Evolutionary conservation across 2,888 invertebrate genomes (phyloP).

Genomic region (Anaspis maculata): DNA sequence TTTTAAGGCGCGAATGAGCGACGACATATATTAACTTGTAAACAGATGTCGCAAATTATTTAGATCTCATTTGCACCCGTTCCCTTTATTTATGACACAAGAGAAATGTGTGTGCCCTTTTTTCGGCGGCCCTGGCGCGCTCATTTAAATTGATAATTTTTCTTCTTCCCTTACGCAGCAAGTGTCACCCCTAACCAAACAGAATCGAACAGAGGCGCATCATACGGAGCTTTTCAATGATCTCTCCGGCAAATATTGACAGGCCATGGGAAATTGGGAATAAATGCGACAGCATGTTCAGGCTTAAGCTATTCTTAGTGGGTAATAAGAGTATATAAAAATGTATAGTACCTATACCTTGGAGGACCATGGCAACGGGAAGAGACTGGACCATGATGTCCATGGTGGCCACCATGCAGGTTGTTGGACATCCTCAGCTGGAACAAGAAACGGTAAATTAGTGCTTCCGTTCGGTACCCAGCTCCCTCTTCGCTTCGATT

Average conservation of each 20-base stretch:
- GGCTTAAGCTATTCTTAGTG: no score
- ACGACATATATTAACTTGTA: constrained; percentile 34
- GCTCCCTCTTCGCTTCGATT: no score
- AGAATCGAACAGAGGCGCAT: no score
- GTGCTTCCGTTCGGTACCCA: no score
- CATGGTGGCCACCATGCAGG: constrained; percentile 42
- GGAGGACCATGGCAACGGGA: constrained; percentile 40
- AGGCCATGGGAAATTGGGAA: no score
- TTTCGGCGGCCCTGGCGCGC: no score
- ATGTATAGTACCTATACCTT: no score
- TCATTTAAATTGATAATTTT: constrained; percentile 6
- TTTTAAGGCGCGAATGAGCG: constrained; percentile 21
- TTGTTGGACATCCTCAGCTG: constrained; percentile 52
- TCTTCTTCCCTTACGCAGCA: constrained; percentile 3
- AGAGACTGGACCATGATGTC: constrained; percentile 35
- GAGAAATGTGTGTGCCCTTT: no score
- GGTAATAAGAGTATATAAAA: no score
- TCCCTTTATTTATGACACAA: constrained; percentile 8
- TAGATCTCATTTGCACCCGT: constrained; percentile 19
- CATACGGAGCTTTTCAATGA: no score
- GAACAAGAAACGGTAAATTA: no score
- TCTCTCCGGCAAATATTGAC: constrained; percentile 29
- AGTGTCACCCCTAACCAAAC: constrained; percentile 19
- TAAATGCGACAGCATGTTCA: no score
- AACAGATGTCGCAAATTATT: constrained; percentile 34